A percentile compares a stretch with the other conserved stretches of the same genome.
Evolutionary conservation across 2,797 vertebrate species (phyloP).

Genomic region (Mallotus villosus): DNA sequence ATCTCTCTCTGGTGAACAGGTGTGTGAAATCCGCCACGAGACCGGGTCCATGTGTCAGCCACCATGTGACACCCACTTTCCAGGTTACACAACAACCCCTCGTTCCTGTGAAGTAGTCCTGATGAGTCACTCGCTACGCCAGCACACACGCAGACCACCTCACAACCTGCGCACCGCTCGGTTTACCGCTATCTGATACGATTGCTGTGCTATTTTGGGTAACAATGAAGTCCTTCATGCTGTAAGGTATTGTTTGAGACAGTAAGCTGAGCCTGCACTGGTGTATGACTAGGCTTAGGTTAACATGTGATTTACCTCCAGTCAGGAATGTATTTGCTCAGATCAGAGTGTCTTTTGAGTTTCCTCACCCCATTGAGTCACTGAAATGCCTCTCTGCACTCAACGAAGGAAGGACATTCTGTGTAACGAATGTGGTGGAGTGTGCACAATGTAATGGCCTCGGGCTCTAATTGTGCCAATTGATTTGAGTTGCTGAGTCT

Average conservation of each 20-base stretch:
- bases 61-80: conserved; percentile 64
- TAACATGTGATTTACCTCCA: conserved; percentile 36
- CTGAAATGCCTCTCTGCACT: conserved; percentile 37
- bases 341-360: conserved; percentile 59
- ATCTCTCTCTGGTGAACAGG: conserved; percentile 80
- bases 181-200: neutral
- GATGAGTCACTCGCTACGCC: conserved; percentile 74
- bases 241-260: conserved; percentile 1
- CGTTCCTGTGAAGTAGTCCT: conserved; percentile 77
- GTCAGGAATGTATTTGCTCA: conserved; percentile 46
- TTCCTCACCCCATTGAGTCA: conserved; percentile 53
- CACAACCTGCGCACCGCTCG: no score
- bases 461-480: conserved; percentile 61
- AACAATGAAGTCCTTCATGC: neutral
- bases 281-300: neutral
- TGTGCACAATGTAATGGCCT: conserved; percentile 56
- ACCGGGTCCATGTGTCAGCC: neutral
- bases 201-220: neutral
- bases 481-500: conserved; percentile 60
- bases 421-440: conserved; percentile 58
- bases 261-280: neutral
- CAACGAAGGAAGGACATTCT: conserved; percentile 43
- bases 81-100: conserved; percentile 85
- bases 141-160: neutral
- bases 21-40: conserved; percentile 80